Evolutionary conservation across 2,113 vertebrate species (phyloP).

Genomic region (Platysternon megacephalum): DNA sequence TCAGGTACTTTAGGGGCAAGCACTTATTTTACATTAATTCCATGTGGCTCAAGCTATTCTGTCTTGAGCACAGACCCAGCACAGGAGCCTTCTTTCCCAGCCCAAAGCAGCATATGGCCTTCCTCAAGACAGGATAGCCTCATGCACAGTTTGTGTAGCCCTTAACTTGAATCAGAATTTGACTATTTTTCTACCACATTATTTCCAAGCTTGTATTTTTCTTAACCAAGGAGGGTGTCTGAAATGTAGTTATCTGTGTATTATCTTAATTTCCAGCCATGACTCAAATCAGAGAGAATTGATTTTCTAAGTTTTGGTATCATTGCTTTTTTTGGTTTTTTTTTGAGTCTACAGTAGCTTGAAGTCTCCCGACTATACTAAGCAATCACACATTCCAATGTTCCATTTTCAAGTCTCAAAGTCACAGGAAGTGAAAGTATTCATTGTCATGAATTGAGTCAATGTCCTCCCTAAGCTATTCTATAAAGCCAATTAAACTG

Average conservation of each 20-base stretch:
- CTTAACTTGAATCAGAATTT: background rate
- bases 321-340: background rate
- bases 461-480: background rate
- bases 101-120: background rate
- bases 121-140: background rate
- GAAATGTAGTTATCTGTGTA: background rate
- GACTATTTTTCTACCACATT: background rate
- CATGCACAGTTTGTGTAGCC: too few species aligned
- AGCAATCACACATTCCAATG: background rate
- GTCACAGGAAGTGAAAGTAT: accelerated
- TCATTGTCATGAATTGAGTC: background rate
- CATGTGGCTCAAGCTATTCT: background rate
- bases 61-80: background rate
- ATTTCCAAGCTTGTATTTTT: background rate
- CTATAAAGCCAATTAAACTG: background rate
- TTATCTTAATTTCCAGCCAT: too few species aligned
- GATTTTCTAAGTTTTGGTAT: background rate
- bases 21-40: background rate
- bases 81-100: background rate
- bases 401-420: background rate
- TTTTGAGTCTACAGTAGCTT: background rate
- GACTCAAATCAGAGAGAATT: background rate
- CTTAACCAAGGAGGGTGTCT: background rate
- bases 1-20: background rate
- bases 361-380: background rate